phyloP scores from a whole-genome alignment of 1,140 invertebrate species.

The Drosophila lowei region DNA sequence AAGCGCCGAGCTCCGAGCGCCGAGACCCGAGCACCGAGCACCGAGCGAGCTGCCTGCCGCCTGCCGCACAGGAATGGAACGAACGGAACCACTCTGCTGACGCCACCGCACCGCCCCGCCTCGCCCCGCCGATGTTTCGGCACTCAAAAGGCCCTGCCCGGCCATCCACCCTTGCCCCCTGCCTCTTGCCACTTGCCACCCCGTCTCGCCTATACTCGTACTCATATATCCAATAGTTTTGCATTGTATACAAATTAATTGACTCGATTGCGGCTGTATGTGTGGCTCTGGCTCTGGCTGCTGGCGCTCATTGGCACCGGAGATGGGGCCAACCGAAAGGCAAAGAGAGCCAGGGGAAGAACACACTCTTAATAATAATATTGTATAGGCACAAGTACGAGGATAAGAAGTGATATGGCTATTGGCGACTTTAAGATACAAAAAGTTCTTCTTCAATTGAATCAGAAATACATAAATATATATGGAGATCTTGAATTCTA shows the following conservation, averaged over 20 bases:
- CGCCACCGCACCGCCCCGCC: neutral
- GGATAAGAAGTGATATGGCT: no score
- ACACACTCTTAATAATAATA: no score
- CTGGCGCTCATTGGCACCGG: no score
- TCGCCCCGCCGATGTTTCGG: neutral
- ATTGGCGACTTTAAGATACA: no score
- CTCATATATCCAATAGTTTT: constrained; percentile 62
- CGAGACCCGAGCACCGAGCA: neutral
- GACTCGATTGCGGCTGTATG: constrained; percentile 37
- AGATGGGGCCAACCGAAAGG: neutral
- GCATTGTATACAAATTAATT: constrained; percentile 77
- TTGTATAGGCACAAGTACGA: no score
- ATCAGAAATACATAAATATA: no score
- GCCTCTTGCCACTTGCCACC: neutral
- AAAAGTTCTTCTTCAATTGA: no score
- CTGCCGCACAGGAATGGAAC: constrained; percentile 18
- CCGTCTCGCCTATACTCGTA: neutral
- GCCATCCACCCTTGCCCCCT: constrained; percentile 1
- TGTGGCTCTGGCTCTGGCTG: neutral
- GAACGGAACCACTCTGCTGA: constrained; percentile 6
- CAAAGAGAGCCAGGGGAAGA: no score
- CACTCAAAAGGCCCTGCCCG: constrained; percentile 8
- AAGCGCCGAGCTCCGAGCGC: constrained; percentile 4
- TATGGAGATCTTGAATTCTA: no score
- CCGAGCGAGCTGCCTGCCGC: constrained; percentile 20